Evolutionary conservation across 2,888 invertebrate genomes (phyloP), one percentile per base, ranked within the genome.

Genomic region (Papilio gigon): DNA sequence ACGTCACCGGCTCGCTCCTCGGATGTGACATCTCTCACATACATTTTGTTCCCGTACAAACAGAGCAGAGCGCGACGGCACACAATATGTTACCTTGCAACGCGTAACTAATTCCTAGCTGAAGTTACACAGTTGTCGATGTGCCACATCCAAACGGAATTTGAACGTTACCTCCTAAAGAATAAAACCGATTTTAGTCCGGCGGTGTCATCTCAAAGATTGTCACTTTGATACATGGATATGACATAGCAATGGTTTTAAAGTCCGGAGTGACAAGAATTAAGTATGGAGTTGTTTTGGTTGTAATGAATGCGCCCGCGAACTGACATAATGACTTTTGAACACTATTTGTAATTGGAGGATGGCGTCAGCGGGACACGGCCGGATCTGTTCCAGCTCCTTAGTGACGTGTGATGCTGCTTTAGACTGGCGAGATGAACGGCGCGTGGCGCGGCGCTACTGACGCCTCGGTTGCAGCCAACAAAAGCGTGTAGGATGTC

Each of bases 241-340:
- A 73, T 84, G 84, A 84, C 84, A 80, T 79, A 82, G 81, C 81
- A 80, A 82, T 79, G 75, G 81, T 83, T 84, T 84, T 80, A 82
- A 83, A 82, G 77, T 79, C 83, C 81, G 78, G 76, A 82, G 71
- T 73, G 87, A 88, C 87, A 84, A 84, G 85, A 84, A 86, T 85
- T 81, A 85, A 87, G 84, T 79, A 80, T 78, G 78, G 79, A 71
- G 75, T 71, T 71, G 74, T 74, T 76, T 76, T 79, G 73, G 72
- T 73, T 78, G 72, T 79, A 77, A 88, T 89, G 85, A 85, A 87
- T 85, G 75, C 71, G 68, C 80, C 85, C 82, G 88, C 72, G 77
- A 82, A 88, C 79, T 86, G 89, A 89, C 87, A 84, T 85, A 84
- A 89, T 85, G 88, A 82, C 84, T 80, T 77, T 72, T 71, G 76